Base-by-base conservation (phyloP, 2,113 vertebrate genomes). In the Uria lomvia region DNA sequence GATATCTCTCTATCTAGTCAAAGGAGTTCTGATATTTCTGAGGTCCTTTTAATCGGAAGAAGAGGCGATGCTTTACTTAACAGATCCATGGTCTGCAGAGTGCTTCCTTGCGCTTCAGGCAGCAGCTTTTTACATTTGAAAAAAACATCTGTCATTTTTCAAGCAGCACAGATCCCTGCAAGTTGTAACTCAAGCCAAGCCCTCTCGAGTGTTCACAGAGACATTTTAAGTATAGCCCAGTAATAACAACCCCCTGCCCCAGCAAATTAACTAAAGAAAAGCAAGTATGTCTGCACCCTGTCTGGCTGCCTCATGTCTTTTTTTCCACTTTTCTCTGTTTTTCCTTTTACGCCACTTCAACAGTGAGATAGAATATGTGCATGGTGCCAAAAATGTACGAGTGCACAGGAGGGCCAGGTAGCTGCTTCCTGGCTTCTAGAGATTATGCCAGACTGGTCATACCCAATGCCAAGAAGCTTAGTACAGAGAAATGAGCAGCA, bases 141-240 rank as follows among this genome's bases (percentile, higher is more conserved):
- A 96, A 71, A 67, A 86, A 60, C 75, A 74, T 77, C 92, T 94
- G 95, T 84, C 72, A 81, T 75, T 94, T 92, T 88, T 94, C 94
- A 93, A 81, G 79, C 40, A 91, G 88, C 72, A 68, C 36, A 55
- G 47, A 87, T 40, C 88, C 65, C 86, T 96, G 68, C 38, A 84
- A 88, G 27, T 36, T 77, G 59, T 60, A 86, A 94, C 23, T 26
- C 45, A 91, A 88, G 70, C 66, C 90, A 95, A 86, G 76, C 55
- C 65, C 68, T 84, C 65, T 34, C 65, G 76, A 93, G 79, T 20
- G 8, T 80, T 93, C 88, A 66, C 82, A 95, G 71, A 83, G 55
- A 78, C 63, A 34, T 93, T 96, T 96, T 76, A 58, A 90, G 67
- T 42, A 52, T 3, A 86, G 29, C 17, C 47, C n/a, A 40, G 59